These are phyloP conservation scores for Notechis scutatus DNA, from an alignment of 2,113 vertebrate genomes.

Conservation along the genomic window DNA sequence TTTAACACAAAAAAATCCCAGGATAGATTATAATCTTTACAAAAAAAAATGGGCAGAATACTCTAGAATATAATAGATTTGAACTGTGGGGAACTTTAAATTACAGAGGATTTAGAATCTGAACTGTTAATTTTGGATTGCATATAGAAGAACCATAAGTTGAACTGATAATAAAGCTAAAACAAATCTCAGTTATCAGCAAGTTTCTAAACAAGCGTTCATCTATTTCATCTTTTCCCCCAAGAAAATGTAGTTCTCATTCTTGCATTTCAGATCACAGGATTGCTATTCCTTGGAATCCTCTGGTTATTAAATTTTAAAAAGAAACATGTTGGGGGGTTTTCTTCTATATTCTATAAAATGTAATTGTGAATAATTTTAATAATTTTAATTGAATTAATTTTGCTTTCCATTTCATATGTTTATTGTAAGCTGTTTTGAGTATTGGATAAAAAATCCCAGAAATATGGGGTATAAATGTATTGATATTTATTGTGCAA, in stretches of 20 bases:
- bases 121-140: neutral
- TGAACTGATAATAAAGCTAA: neutral
- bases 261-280: neutral
- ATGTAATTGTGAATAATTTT: constrained; percentile 10
- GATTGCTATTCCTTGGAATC: neutral
- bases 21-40: neutral
- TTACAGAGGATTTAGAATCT: neutral
- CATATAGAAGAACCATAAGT: neutral
- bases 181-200: neutral
- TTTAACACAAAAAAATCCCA: neutral
- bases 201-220: neutral
- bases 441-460: neutral
- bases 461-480: neutral
- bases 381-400: neutral
- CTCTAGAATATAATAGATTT: neutral
- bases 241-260: neutral
- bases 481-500: neutral
- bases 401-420: neutral
- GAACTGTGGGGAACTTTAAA: neutral
- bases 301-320: neutral
- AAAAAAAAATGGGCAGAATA: neutral
- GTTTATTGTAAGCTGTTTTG: neutral
- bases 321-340: neutral
- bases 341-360: neutral
- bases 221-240: neutral